Evolutionary conservation across 2,113 vertebrate species (phyloP).

Genomic region (Monopterus albus): DNA sequence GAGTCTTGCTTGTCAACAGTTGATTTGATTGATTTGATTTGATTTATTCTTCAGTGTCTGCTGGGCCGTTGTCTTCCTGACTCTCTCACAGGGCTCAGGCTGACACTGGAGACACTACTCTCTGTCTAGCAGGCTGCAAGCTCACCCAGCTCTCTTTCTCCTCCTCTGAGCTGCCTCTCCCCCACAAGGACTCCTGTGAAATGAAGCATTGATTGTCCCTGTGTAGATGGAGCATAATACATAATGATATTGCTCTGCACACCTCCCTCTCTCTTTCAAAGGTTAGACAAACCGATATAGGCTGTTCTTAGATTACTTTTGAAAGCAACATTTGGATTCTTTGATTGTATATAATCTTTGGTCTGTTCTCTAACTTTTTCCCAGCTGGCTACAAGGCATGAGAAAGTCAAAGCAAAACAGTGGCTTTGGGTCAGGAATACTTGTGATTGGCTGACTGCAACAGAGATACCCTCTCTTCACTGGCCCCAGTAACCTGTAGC

Average conservation of each 20-base stretch:
- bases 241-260: slow-evolving; percentile 56
- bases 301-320: slow-evolving; percentile 29
- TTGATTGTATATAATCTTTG: slow-evolving; percentile 19
- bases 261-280: slow-evolving; percentile 15
- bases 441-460: slow-evolving; percentile 12
- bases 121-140: slow-evolving; percentile 25
- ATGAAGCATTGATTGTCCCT: slow-evolving; percentile 76
- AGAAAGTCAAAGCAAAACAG: slow-evolving; percentile 24
- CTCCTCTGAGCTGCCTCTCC: too few species aligned
- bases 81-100: slow-evolving; percentile 55
- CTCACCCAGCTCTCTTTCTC: slow-evolving; percentile 16
- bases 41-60: slow-evolving; percentile 52
- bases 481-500: slow-evolving; percentile 5
- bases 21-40: too few species aligned
- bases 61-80: slow-evolving; percentile 14
- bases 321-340: slow-evolving; percentile 30
- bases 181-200: slow-evolving; percentile 61
- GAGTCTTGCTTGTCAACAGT: slow-evolving; percentile 57
- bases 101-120: slow-evolving; percentile 32
- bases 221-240: too few species aligned
- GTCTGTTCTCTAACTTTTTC: slow-evolving; percentile 12
- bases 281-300: slow-evolving; percentile 29
- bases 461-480: slow-evolving; percentile 5
- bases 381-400: slow-evolving; percentile 8
- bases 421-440: slow-evolving; percentile 3